Evolutionary conservation across 2,797 vertebrate genomes (phyloP), one percentile per base, ranked within the genome.

Genomic region (Scolopax rusticola): DNA sequence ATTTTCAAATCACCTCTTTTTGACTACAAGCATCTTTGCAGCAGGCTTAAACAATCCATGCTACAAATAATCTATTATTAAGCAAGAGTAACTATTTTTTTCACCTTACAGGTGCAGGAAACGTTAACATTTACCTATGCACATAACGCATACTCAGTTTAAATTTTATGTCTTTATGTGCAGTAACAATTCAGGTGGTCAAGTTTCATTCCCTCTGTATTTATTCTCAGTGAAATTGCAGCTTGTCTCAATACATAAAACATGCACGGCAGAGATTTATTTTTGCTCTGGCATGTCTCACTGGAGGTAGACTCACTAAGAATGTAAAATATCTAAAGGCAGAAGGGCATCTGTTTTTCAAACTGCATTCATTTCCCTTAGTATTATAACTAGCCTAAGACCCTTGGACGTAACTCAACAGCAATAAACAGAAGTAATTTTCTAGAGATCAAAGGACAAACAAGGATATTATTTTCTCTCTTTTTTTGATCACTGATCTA

Each of bases 261-360:
- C 48, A 78, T 12, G 9, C 48, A 89, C 2, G 0, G 53, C 64
- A 57, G 51, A 90, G 73, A 88, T 91, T 69, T 79, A 79, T 78
- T 93, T 96, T 80, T 83, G 53, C 50, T 85, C 40, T 83, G 56
- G 79, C 84, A 57, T 15, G 41, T 43, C 76, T 53, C 81, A 80
- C 3, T 88, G 61, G 43, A 88, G 70, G 51, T 23, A 80, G 68
- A 87, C 63, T 84, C 76, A 57, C 38, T 13, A 28, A 57, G 89
- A 91, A 81, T 64, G 32, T 60, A 75, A 93, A 91, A 84, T 27
- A 89, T 30, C 82, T 94, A 40, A 67, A 87, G 65, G 78, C 59
- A 96, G 75, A 88, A 78, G 40, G 82, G 87, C 80, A 92, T 89
- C 75, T 94, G 90, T 84, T 95, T 92, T 84, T 84, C 63, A 90